These are phyloP conservation scores for Lasioglossum villosulum DNA, from an alignment of 2,888 invertebrate species.

Conservation along the genomic window DNA sequence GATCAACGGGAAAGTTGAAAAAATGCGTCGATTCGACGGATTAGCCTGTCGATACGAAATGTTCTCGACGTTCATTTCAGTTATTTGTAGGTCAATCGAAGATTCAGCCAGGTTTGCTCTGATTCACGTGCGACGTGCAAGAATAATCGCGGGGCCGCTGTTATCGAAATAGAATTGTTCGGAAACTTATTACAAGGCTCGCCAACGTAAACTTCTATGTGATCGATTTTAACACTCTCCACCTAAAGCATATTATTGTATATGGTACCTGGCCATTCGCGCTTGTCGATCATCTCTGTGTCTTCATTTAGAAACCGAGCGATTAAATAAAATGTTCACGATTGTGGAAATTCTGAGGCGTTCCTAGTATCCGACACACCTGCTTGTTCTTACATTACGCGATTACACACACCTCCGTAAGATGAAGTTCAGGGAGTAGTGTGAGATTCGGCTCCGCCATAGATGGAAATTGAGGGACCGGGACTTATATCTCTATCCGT, in stretches of 20 bases:
- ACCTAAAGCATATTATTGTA: not conserved
- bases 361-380: no score
- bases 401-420: no score
- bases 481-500: no score
- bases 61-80: conserved; percentile 25
- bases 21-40: conserved; percentile 26
- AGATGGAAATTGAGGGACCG: no score
- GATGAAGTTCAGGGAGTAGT: no score
- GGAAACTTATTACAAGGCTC: conserved; percentile 4
- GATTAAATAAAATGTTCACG: no score
- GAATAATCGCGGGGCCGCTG: conserved; percentile 19
- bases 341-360: no score
- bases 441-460: no score
- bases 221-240: not conserved
- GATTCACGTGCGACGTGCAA: conserved; percentile 30
- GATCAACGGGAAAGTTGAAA: conserved; percentile 17
- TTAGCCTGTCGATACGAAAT: conserved; percentile 21
- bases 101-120: not conserved
- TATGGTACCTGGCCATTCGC: not conserved
- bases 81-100: conserved; percentile 56
- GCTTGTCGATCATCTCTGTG: not conserved
- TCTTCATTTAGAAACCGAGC: no score
- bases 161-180: conserved; percentile 21
- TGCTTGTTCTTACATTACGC: not conserved
- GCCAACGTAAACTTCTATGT: not conserved